Conservation (phyloP, 1,140 invertebrate genomes). For the Hyphantria cunea region DNA sequence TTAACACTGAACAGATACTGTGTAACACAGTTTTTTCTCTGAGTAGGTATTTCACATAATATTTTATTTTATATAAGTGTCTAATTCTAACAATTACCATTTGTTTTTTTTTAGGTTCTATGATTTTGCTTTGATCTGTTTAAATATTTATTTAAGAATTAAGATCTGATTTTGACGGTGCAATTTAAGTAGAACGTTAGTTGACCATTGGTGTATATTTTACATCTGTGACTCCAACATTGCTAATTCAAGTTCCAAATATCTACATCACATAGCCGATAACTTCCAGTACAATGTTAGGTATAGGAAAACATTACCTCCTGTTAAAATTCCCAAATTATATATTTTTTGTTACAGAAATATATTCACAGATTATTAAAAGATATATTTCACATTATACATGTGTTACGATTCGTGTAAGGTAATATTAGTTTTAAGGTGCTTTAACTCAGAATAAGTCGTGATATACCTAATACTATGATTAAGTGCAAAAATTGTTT, state of each 20-base stretch:
- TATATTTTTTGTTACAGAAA: slow-evolving; percentile 71
- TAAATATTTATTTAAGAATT: slow-evolving; percentile 63
- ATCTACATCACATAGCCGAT: slow-evolving; percentile 51
- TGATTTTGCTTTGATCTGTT: slow-evolving; percentile 81
- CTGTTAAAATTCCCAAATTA: slow-evolving; percentile 72
- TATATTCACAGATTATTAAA: slow-evolving; percentile 61
- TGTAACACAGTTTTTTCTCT: slow-evolving; percentile 65
- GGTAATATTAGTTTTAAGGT: slow-evolving; percentile 62
- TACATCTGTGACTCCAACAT: slow-evolving; percentile 42
- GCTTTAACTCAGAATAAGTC: slow-evolving; percentile 71
- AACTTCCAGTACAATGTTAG: slow-evolving; percentile 62
- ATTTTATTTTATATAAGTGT: slow-evolving; percentile 67
- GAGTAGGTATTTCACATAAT: slow-evolving; percentile 65
- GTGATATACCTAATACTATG: slow-evolving; percentile 63
- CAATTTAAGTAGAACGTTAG: slow-evolving; percentile 39
- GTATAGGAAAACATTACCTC: slow-evolving; percentile 58
- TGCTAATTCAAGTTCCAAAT: slow-evolving; percentile 33
- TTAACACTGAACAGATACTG: slow-evolving; percentile 60
- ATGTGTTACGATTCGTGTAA: slow-evolving; percentile 49
- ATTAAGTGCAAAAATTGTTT: slow-evolving; percentile 40
- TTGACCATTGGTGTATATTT: slow-evolving; percentile 47
- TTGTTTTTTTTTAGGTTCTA: slow-evolving; percentile 71
- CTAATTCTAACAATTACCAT: slow-evolving; percentile 70
- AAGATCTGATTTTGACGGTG: slow-evolving; percentile 70
- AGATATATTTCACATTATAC: slow-evolving; percentile 51